phyloP scores from a whole-genome alignment of 2,888 invertebrate genomes.

The Hyppa rectilinea region DNA sequence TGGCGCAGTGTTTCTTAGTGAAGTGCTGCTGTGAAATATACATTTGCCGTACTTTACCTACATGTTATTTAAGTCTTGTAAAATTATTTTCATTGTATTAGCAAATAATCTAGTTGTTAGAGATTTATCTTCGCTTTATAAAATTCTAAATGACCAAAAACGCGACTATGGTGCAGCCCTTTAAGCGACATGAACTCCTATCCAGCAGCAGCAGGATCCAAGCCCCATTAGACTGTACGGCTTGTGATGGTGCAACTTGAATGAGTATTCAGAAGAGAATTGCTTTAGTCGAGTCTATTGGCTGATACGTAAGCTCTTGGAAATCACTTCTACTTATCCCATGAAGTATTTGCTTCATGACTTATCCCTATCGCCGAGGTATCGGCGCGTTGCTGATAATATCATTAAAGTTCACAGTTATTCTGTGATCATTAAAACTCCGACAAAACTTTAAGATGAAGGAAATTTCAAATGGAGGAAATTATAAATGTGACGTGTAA shows the following conservation, averaged over 20 bases:
- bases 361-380: background rate
- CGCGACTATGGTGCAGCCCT: no score
- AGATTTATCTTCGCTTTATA: background rate
- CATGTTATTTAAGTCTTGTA: background rate
- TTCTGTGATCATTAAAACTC: slow-evolving; percentile 16
- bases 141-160: background rate
- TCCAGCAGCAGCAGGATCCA: background rate
- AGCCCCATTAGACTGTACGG: background rate
- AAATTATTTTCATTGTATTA: background rate
- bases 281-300: background rate
- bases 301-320: slow-evolving; percentile 1
- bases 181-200: background rate
- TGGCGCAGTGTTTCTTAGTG: background rate
- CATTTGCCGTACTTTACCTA: background rate
- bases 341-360: no score
- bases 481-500: slow-evolving; percentile 44
- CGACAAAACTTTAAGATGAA: slow-evolving; percentile 23
- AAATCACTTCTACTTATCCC: background rate
- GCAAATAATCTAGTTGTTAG: background rate
- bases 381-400: background rate
- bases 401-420: slow-evolving; percentile 3
- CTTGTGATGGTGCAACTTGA: background rate
- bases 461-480: slow-evolving; percentile 43
- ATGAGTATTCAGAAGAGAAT: background rate
- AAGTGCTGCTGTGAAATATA: slow-evolving; percentile 1